These are phyloP conservation scores for Forbesichthys papilliferus DNA, from an alignment of 2,113 vertebrate genomes.

Conservation along the genomic window DNA sequence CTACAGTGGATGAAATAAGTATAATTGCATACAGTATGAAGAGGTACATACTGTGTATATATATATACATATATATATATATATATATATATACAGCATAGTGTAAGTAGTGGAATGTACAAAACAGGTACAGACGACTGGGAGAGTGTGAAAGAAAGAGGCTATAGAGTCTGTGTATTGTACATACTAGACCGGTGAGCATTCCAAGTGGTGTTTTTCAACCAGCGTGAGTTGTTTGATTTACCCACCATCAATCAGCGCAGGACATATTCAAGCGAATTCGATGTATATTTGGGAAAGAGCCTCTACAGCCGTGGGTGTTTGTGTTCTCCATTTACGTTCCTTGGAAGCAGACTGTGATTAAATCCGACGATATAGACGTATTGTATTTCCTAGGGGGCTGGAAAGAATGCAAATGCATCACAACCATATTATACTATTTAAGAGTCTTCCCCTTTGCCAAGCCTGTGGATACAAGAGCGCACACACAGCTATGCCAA, in stretches of 20 bases:
- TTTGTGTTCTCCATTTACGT: constrained; percentile 70
- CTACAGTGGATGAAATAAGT: constrained; percentile 14
- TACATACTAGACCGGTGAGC: constrained; percentile 44
- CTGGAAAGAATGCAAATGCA: constrained; percentile 77
- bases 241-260: constrained; percentile 61
- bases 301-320: constrained; percentile 57
- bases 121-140: constrained; percentile 12
- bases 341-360: constrained; percentile 68
- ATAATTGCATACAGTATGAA: background rate
- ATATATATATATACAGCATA: constrained; percentile 9
- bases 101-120: background rate
- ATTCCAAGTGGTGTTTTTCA: constrained; percentile 22
- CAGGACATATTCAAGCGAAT: constrained; percentile 58
- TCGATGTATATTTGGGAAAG: constrained; percentile 61
- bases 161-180: constrained; percentile 24
- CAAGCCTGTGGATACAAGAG: constrained; percentile 59
- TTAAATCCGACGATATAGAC: constrained; percentile 75
- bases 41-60: too few species aligned
- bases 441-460: constrained; percentile 57
- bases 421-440: constrained; percentile 76
- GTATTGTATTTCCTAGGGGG: constrained; percentile 74
- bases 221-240: constrained; percentile 61
- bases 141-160: constrained; percentile 37
- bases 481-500: constrained; percentile 33
- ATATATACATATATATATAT: too few species aligned